Base-by-base conservation (phyloP, 1,140 invertebrate genomes). In the Zaprionus ornatus region DNA sequence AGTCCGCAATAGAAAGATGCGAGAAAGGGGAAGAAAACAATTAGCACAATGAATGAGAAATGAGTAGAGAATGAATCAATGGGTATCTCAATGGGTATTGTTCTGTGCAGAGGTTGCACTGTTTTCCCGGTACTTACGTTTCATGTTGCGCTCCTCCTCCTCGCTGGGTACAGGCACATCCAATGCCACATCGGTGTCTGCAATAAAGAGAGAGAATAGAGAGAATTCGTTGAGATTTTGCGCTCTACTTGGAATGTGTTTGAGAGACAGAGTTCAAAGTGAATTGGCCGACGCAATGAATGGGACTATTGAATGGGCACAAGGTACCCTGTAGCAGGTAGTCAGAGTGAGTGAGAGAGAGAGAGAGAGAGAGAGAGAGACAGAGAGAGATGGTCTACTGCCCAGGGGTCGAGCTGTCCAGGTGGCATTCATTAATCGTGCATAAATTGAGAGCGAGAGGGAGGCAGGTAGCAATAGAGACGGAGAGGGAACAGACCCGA, bases 131-230 rank as follows among this genome's bases (percentile, higher is more conserved):
- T 76, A 93, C 95, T 95, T 94, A 97, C 96, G 95, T 95, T 96
- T 96, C 86, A 95, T 94, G 90, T 95, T 96, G 77, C 95, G 95
- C 91, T 97, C 96, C 78, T 96, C 96, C 85, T 96, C 95, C 75
- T 96, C 96, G 45, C 93, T 92, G 68, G 95, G 94, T 54, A 94
- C 93, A 27, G 95, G 93, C 68, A 95, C 91, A 91, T 96, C 96
- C 93, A 96, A 95, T 19, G 95, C 94, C 62, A 96, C 93, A 75
- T 96, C 96, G 37, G 95, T 94, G 92, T 94, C 96, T 96, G 94
- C 54, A 95, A 91, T 23, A 74, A 48, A 70, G 25, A 74, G 25
- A 62, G 56, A 42, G 42, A 74, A 62, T 23, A 67, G 63, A 72
- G 27, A 65, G 55, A 27, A 23, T 40, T 42, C 54, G 59, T 50